Evolutionary conservation across 2,888 invertebrate species (phyloP).

Genomic region (Copidosoma aretas): DNA sequence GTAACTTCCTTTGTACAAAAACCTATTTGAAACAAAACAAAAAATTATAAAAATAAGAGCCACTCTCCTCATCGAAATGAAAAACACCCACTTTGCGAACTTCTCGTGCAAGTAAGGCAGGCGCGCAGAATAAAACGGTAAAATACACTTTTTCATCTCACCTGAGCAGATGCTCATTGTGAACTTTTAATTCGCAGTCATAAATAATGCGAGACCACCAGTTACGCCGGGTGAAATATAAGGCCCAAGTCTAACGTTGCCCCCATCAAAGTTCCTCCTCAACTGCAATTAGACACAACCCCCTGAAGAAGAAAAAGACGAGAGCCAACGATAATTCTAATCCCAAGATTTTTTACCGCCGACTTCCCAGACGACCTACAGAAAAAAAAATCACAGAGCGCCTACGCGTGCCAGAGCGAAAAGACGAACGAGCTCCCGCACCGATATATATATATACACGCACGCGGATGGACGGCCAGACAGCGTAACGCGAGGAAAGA

Average conservation of each 20-base stretch:
- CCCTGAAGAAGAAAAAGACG: constrained; percentile 7
- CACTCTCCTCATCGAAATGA: no score
- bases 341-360: constrained; percentile 24
- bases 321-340: constrained; percentile 14
- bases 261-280: constrained; percentile 10
- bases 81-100: no score
- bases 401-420: constrained; percentile 1
- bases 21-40: no score
- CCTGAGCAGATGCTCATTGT: no score
- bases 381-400: not conserved
- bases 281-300: constrained; percentile 1
- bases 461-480: not conserved
- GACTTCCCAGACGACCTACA: not conserved
- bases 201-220: not conserved
- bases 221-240: not conserved
- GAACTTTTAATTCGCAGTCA: not conserved
- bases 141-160: no score
- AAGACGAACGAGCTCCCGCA: constrained; percentile 34
- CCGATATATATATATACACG: constrained; percentile 8
- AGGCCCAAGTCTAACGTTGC: not conserved
- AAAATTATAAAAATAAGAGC: no score
- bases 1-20: no score
- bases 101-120: no score
- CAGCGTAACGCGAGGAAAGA: constrained; percentile 16
- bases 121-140: no score